These are phyloP conservation scores for Sinopyrophorus schimmeli DNA, from an alignment of 2,888 invertebrate species.

Conservation along the genomic window DNA sequence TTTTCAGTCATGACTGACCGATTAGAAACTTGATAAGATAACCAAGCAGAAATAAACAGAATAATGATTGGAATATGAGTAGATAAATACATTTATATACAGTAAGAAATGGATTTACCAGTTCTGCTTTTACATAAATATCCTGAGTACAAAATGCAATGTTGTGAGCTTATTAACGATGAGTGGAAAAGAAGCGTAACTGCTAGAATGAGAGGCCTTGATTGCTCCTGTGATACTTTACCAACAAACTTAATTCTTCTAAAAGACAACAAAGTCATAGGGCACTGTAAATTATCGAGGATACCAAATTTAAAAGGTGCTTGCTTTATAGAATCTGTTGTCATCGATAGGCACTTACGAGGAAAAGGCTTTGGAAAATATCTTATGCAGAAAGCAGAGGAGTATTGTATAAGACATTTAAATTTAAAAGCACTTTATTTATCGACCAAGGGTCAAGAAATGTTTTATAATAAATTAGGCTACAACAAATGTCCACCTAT, in stretches of 20 bases:
- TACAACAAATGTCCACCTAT: constrained; percentile 70
- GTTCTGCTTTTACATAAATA: constrained; percentile 74
- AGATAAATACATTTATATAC: no score
- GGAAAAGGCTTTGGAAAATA: constrained; percentile 77
- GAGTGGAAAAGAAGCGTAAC: constrained; percentile 86
- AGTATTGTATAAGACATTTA: constrained; percentile 68
- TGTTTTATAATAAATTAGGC: constrained; percentile 72
- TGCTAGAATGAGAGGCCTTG: constrained; percentile 74
- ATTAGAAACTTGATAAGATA: no score
- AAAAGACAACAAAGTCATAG: constrained; percentile 63
- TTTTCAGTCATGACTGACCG: no score
- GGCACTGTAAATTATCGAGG: constrained; percentile 77
- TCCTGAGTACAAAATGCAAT: constrained; percentile 70
- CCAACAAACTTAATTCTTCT: constrained; percentile 74
- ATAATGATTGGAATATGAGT: no score
- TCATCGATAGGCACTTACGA: constrained; percentile 71
- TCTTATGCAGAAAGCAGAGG: constrained; percentile 74
- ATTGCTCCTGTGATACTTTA: constrained; percentile 71
- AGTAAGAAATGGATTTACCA: constrained; percentile 42
- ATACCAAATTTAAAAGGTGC: constrained; percentile 71
- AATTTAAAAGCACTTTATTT: constrained; percentile 66
- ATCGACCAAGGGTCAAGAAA: constrained; percentile 67
- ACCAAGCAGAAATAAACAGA: no score
- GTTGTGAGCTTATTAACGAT: constrained; percentile 78
- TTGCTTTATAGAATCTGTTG: constrained; percentile 81